Percentiles rank a stretch among this genome's conserved stretches.
Conservation (phyloP, 2,888 invertebrate species). For the Mesoligia furuncula region DNA sequence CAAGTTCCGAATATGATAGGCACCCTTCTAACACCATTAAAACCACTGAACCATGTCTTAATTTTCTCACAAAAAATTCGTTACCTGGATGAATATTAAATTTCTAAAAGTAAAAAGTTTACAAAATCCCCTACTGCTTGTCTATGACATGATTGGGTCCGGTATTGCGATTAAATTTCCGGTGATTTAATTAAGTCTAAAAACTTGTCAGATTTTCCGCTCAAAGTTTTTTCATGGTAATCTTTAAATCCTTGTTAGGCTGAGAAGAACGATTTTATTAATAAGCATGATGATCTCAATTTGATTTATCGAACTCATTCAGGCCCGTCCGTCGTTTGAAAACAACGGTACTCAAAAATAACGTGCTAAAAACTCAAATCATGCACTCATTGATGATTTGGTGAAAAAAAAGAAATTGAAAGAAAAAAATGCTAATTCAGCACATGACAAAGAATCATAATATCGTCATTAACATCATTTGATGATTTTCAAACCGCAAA, state of each 20-base stretch:
- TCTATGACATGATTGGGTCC: slow-evolving; percentile 30
- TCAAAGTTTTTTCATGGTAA: slow-evolving; percentile 28
- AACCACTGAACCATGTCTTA: neutral
- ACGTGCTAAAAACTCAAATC: neutral
- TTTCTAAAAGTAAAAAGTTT: slow-evolving; percentile 8
- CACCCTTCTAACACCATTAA: neutral
- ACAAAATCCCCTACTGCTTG: slow-evolving; percentile 5
- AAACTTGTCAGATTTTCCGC: slow-evolving; percentile 34
- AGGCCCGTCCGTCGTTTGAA: neutral
- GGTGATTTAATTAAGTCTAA: slow-evolving; percentile 45
- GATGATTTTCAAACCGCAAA: too few relatives aligned
- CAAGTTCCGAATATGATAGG: neutral
- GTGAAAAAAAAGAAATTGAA: neutral
- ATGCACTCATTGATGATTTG: too few relatives aligned
- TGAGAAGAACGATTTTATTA: neutral
- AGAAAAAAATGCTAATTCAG: neutral
- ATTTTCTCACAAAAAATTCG: slow-evolving; percentile 8
- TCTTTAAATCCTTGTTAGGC: slow-evolving; percentile 16
- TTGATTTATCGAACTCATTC: neutral
- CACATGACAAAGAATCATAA: too few relatives aligned
- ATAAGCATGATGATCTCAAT: neutral
- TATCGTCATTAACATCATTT: too few relatives aligned
- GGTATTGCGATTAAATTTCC: slow-evolving; percentile 59
- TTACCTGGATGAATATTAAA: slow-evolving; percentile 33
- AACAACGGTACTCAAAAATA: neutral